Conservation (phyloP, 2,888 invertebrate species). For the Athetis lepigone region DNA sequence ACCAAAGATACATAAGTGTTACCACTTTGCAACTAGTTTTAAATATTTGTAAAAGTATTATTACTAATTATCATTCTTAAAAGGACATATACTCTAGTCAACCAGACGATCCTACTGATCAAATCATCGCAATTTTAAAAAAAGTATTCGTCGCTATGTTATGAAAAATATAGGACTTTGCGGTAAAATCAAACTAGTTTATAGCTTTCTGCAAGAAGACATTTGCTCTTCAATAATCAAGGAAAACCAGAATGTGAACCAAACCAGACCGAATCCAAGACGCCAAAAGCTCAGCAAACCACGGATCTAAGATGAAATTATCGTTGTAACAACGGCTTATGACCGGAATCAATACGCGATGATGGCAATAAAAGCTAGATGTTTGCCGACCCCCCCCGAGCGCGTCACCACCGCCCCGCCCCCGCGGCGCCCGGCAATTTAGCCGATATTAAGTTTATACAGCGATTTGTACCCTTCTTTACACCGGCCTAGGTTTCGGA, state of each 20-base stretch:
- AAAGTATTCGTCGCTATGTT: no score
- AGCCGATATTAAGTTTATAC: constrained; percentile 89
- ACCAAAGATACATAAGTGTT: no score
- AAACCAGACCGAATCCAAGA: neutral
- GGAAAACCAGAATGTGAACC: no score
- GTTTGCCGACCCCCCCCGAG: constrained; percentile 73
- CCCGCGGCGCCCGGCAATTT: constrained; percentile 81
- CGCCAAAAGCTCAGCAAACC: constrained; percentile 1
- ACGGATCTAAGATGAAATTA: constrained; percentile 73
- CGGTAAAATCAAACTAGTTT: no score
- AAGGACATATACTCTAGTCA: neutral
- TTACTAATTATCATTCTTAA: no score
- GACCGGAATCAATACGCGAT: constrained; percentile 86
- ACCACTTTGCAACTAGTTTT: no score
- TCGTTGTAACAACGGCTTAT: constrained; percentile 79
- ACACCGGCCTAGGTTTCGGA: constrained; percentile 72
- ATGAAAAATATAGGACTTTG: no score
- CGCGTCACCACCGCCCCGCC: constrained; percentile 55
- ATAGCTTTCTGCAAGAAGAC: no score
- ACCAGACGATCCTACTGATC: no score
- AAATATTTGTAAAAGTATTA: no score
- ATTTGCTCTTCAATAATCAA: no score
- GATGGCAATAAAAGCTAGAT: constrained; percentile 86
- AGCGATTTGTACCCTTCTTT: constrained; percentile 89
- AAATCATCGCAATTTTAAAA: neutral